Evolutionary conservation across 2,113 vertebrate species (phyloP).

Genomic region (Myotis davidii): DNA sequence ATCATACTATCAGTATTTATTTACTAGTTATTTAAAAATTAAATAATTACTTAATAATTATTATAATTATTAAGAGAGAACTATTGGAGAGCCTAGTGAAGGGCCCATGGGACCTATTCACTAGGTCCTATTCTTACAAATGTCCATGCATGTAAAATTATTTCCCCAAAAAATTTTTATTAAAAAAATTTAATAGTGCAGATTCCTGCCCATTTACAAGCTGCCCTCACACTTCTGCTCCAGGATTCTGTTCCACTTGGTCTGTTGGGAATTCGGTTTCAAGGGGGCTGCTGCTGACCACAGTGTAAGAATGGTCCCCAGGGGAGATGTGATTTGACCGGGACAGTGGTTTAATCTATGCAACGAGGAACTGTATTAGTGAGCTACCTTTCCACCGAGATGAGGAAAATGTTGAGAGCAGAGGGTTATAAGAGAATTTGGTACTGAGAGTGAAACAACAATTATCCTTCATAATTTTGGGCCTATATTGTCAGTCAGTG

Average conservation of each 20-base stretch:
- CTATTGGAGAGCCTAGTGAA: background rate
- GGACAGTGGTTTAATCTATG: background rate
- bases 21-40: background rate
- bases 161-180: background rate
- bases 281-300: background rate
- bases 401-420: background rate
- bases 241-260: background rate
- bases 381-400: background rate
- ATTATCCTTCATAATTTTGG: background rate
- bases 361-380: background rate
- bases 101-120: no score
- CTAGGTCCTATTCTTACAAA: background rate
- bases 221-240: background rate
- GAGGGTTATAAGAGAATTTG: background rate
- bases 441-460: background rate
- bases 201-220: background rate
- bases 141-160: background rate
- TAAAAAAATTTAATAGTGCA: background rate
- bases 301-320: background rate
- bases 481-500: background rate
- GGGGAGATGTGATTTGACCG: background rate
- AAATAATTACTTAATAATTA: background rate
- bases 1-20: background rate
- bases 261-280: background rate
- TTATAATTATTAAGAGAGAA: background rate